Conservation (phyloP, 2,113 vertebrate genomes). For the Montifringilla adamsi region DNA sequence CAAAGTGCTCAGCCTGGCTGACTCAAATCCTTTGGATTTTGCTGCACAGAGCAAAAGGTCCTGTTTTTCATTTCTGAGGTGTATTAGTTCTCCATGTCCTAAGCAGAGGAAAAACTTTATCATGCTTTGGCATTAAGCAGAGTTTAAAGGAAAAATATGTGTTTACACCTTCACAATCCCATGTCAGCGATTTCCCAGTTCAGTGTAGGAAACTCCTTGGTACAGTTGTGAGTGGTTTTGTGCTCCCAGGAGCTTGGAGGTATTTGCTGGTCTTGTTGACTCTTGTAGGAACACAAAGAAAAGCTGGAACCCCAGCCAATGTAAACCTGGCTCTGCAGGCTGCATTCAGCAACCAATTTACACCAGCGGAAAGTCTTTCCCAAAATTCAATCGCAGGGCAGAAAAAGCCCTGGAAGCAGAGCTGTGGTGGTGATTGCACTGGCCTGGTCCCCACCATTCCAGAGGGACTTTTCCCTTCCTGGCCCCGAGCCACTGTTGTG, state of each 20-base stretch:
- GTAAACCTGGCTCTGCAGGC: slow-evolving; percentile 31
- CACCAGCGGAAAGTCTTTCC: not conserved
- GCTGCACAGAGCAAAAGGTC: not conserved
- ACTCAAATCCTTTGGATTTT: not conserved
- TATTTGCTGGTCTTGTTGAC: slow-evolving; percentile 46
- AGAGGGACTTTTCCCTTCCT: slow-evolving; percentile 9
- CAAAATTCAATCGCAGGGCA: not conserved
- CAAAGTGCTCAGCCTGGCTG: not conserved
- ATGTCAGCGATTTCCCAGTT: not conserved
- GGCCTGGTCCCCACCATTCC: not conserved
- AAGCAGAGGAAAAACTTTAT: not conserved
- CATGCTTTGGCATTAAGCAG: not conserved
- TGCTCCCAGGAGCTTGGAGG: not conserved
- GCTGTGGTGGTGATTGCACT: not conserved
- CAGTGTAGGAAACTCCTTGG: not conserved
- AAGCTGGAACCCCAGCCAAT: slow-evolving; percentile 37
- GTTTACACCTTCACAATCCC: not conserved
- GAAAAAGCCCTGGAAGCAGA: not conserved
- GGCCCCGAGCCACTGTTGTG: slow-evolving; percentile 50
- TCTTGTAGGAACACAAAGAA: slow-evolving; percentile 29
- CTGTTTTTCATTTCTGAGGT: not conserved
- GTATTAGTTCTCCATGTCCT: not conserved
- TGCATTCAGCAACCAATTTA: not conserved
- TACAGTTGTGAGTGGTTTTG: not conserved
- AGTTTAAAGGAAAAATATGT: not conserved